Conservation (phyloP, 1,140 invertebrate genomes). For the Pseudomyrmex dendroicus region DNA sequence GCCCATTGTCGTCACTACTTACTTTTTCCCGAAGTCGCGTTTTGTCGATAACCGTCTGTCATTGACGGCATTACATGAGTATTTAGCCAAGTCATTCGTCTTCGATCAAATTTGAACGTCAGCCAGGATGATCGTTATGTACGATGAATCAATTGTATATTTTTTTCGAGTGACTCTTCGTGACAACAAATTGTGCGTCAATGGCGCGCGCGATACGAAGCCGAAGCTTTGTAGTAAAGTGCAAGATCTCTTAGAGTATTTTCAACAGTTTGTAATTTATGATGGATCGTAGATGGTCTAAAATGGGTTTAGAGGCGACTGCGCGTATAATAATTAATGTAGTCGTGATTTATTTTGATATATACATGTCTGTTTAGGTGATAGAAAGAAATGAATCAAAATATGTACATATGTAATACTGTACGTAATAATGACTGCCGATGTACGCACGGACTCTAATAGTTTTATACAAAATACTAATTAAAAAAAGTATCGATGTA, state of each 20-base stretch:
- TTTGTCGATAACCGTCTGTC: conserved; percentile 22
- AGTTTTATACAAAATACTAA: conserved; percentile 59
- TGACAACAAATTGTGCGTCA: conserved; percentile 25
- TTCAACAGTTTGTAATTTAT: conserved; percentile 4
- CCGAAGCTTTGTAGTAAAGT: conserved; percentile 20
- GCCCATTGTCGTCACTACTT: conserved; percentile 20
- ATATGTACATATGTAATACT: conserved; percentile 50
- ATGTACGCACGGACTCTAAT: conserved; percentile 45
- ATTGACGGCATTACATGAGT: conserved; percentile 24
- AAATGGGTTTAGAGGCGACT: conserved; percentile 43
- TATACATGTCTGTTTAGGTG: conserved; percentile 44
- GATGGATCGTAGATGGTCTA: conserved; percentile 24
- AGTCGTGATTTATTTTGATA: conserved; percentile 53
- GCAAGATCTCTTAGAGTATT: conserved; percentile 16
- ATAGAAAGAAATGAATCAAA: conserved; percentile 27
- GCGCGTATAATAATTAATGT: conserved; percentile 43
- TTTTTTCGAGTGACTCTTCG: conserved; percentile 28
- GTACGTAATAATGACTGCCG: conserved; percentile 56
- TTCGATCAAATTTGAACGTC: not conserved
- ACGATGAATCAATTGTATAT: conserved; percentile 5
- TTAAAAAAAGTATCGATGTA: conserved; percentile 48
- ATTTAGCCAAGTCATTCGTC: conserved; percentile 15
- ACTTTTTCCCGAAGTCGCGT: conserved; percentile 39
- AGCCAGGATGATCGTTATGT: conserved; percentile 15
- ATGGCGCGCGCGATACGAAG: conserved; percentile 4